A percentile compares a stretch with the other conserved stretches of the same genome.
Conservation (phyloP, 2,888 invertebrate species). For the Ischnura elegans region DNA sequence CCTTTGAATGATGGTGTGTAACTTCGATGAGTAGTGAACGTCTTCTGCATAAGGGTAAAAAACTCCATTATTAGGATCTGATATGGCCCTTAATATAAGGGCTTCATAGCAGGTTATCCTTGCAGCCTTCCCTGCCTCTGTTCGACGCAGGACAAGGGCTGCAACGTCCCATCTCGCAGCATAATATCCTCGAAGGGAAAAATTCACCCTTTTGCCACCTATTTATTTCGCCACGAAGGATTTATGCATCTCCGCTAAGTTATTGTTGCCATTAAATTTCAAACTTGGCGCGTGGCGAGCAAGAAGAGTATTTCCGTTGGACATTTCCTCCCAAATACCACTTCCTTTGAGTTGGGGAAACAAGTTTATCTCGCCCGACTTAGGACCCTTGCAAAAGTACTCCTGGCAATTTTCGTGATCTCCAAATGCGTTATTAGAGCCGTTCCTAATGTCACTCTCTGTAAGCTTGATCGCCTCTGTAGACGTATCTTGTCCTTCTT, state of each 20-base stretch:
- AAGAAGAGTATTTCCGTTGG: conserved; percentile 59
- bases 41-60: too few species aligned
- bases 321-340: conserved; percentile 68
- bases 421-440: conserved; percentile 69
- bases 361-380: conserved; percentile 63
- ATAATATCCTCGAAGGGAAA: conserved; percentile 64
- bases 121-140: too few species aligned
- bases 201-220: conserved; percentile 69
- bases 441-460: conserved; percentile 66
- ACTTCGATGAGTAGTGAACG: too few species aligned
- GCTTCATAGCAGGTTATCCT: too few species aligned
- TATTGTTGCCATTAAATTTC: conserved; percentile 65
- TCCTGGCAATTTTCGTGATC: conserved; percentile 65
- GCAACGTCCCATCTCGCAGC: not conserved
- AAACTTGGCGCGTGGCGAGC: conserved; percentile 64
- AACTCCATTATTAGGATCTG: too few species aligned
- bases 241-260: conserved; percentile 62
- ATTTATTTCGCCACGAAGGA: conserved; percentile 64
- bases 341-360: conserved; percentile 37
- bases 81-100: too few species aligned
- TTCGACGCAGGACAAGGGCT: not conserved
- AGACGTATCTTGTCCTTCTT: not conserved
- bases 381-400: conserved; percentile 68
- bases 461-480: not conserved
- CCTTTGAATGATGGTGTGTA: not conserved